Evolutionary conservation across 2,113 vertebrate species (phyloP), one percentile per base, ranked within the genome.

Genomic region (Callionymus lyra): DNA sequence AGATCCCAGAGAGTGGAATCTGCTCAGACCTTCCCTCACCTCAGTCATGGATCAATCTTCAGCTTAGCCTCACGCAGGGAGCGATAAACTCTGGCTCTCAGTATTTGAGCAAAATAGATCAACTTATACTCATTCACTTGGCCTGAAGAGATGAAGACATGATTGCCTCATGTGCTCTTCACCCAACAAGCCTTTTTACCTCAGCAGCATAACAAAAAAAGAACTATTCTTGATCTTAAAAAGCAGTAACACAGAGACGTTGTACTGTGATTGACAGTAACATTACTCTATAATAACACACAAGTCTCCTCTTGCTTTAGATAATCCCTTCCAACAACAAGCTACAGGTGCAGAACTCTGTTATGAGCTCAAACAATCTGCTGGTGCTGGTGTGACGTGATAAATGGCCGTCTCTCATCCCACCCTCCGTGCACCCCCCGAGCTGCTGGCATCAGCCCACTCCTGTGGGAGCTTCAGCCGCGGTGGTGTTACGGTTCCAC

Each of bases 401-500:
- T 64, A 66, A 78, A 82, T 66, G 54, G 38, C 31, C 16, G 47
- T 72, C 74, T 71, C 75, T 80, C 70, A 71, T 70, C 64, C 44
- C 59, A 41, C 31, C 42, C 59, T 62, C 4, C 16, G 51, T 58
- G 44, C 8, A 8, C 12, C 3, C 16, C 36, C 42, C 6, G 11
- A 43, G 47, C 59, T 49, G 47, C 38, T 63, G 68, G 57, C 68
- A 72, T 57, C 57, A 56, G 50, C 58, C 34, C 8, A 8, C 56
- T 59, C 52, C 71, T 60, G 75, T 70, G 64, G 56, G 55, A 52
- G 34, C 41, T 4, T 47, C 56, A 9, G 40, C 55, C 41, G 10
- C 16, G 45, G 56, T 16, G 34, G 60, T 63, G 61, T 65, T 72
- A 66, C 56, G 52, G 53, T 68, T 69, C 44, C 54, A 61, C 63